A percentile compares a stretch with the other conserved stretches of the same genome.
Conservation (phyloP, 2,113 vertebrate genomes). For the Forbesichthys papilliferus region DNA sequence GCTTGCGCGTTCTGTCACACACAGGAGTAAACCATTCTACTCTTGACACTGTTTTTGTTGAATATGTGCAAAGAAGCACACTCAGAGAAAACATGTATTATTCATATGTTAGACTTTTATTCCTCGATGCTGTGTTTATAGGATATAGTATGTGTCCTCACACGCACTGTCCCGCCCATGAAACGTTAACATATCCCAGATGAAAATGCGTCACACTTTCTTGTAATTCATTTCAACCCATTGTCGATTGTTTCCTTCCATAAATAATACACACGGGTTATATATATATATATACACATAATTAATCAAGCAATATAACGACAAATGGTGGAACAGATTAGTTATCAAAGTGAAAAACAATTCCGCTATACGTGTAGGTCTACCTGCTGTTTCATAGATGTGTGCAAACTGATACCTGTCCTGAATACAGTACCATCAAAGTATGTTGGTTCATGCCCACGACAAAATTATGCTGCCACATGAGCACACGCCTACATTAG, state of each 20-base stretch:
- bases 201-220: slow-evolving; percentile 65
- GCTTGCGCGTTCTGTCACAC: not conserved
- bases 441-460: not conserved
- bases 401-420: too few relatives aligned
- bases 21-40: not conserved
- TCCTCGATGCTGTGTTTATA: not conserved
- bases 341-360: too few relatives aligned
- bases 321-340: too few relatives aligned
- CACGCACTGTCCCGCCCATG: slow-evolving; percentile 59
- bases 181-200: slow-evolving; percentile 52
- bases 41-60: slow-evolving; percentile 12
- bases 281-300: too few relatives aligned
- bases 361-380: too few relatives aligned
- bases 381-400: too few relatives aligned
- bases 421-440: too few relatives aligned
- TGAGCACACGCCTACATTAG: too few relatives aligned
- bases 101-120: not conserved
- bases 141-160: slow-evolving; percentile 15
- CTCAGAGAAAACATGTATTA: not conserved
- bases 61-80: slow-evolving; percentile 8
- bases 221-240: slow-evolving; percentile 14
- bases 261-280: not conserved
- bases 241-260: not conserved
- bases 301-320: too few relatives aligned
- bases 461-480: not conserved